These are phyloP conservation scores for Otocyon megalotis DNA, from an alignment of 2,113 vertebrate genomes.

Conservation along the genomic window DNA sequence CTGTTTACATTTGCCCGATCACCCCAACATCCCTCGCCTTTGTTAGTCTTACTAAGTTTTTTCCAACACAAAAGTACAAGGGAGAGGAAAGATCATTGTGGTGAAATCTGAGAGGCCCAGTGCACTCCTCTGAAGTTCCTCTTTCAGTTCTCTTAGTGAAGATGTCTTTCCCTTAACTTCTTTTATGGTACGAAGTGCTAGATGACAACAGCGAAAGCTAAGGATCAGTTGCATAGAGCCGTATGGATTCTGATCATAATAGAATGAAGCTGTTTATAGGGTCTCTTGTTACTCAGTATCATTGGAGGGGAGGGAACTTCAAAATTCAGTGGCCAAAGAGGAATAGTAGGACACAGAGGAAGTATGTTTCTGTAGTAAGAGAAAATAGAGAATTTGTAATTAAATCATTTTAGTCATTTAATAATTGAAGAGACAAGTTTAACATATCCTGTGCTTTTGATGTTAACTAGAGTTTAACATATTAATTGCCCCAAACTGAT, in stretches of 20 bases:
- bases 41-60: not conserved
- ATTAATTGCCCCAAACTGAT: slow-evolving; percentile 64
- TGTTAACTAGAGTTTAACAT: slow-evolving; percentile 68
- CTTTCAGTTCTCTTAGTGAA: not conserved
- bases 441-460: slow-evolving; percentile 58
- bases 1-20: not conserved
- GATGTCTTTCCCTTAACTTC: not conserved
- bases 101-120: not conserved
- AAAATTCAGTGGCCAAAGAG: slow-evolving; percentile 42
- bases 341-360: slow-evolving; percentile 1
- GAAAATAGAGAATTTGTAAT: slow-evolving; percentile 65
- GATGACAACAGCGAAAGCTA: not conserved
- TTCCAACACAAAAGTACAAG: not conserved
- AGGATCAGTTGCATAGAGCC: not conserved
- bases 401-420: slow-evolving; percentile 69
- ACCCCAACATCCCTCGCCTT: not conserved
- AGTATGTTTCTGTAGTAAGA: slow-evolving; percentile 11
- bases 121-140: not conserved
- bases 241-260: not conserved
- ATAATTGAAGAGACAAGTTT: slow-evolving; percentile 74
- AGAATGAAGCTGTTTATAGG: not conserved
- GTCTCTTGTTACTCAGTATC: not conserved
- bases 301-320: not conserved
- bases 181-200: not conserved
- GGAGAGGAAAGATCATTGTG: not conserved